A percentile compares a stretch with the other conserved stretches of the same genome.
Evolutionary conservation across 2,797 vertebrate genomes (phyloP).

Genomic region (Dendrocincla fuliginosa): DNA sequence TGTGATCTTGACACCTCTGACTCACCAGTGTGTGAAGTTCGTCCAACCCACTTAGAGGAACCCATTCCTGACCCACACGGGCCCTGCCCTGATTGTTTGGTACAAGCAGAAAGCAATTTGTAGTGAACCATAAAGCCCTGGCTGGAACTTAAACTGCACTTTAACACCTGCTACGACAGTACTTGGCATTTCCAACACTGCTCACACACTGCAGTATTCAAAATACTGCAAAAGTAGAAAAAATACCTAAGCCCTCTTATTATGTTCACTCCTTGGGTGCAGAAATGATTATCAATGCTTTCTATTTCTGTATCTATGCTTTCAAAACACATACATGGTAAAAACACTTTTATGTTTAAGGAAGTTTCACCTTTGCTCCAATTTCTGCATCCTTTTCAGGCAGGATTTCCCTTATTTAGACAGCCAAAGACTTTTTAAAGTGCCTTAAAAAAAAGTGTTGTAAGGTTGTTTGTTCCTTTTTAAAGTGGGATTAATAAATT

Average conservation of each 20-base stretch:
- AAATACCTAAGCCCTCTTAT: neutral
- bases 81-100: neutral
- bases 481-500: neutral
- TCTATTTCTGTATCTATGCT: neutral
- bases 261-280: neutral
- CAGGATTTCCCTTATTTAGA: conserved; percentile 47
- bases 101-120: neutral
- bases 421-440: neutral
- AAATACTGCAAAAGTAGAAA: neutral
- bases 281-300: neutral
- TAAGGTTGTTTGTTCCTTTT: neutral
- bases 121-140: neutral
- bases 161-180: neutral
- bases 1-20: neutral
- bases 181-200: neutral
- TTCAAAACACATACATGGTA: neutral
- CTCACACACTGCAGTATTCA: neutral
- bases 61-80: neutral
- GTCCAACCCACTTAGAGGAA: neutral
- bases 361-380: conserved; percentile 27
- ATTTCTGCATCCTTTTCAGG: conserved; percentile 25
- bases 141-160: neutral
- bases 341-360: neutral
- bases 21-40: neutral
- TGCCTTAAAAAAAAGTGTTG: neutral